A percentile compares a stretch with the other conserved stretches of the same genome.
Conservation (phyloP, 2,888 invertebrate species). For the Halictus ligatus region DNA sequence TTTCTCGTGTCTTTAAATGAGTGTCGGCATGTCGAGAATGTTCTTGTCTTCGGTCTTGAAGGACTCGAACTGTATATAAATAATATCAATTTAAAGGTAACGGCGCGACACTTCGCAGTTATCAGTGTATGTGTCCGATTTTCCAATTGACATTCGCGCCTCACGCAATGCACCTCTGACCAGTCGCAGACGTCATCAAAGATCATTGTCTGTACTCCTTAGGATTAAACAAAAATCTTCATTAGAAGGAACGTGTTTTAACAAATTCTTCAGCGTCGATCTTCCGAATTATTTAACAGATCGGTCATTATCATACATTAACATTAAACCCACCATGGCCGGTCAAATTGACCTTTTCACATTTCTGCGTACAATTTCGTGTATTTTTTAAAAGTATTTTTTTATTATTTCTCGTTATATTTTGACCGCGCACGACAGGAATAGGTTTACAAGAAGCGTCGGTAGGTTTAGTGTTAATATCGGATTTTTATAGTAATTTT, state of each 20-base stretch:
- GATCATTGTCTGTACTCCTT: constrained; percentile 16
- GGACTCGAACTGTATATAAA: constrained; percentile 61
- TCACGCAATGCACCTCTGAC: constrained; percentile 45
- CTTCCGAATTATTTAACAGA: neutral
- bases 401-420: too few relatives aligned
- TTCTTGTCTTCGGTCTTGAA: constrained; percentile 43
- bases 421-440: too few relatives aligned
- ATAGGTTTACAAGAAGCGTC: too few relatives aligned
- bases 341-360: too few relatives aligned
- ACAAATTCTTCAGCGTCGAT: neutral
- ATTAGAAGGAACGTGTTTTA: neutral
- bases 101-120: constrained; percentile 52
- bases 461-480: neutral
- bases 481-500: neutral
- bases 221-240: neutral
- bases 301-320: neutral
- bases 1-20: constrained; percentile 23
- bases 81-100: constrained; percentile 60
- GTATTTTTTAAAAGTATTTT: too few relatives aligned
- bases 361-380: too few relatives aligned
- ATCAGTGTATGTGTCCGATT: constrained; percentile 78
- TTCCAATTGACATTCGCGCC: constrained; percentile 80
- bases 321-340: too few relatives aligned
- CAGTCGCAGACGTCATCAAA: constrained; percentile 53
- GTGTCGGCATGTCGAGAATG: constrained; percentile 33